phyloP scores from a whole-genome alignment of 2,113 vertebrate species.

The Thunnus thynnus region DNA sequence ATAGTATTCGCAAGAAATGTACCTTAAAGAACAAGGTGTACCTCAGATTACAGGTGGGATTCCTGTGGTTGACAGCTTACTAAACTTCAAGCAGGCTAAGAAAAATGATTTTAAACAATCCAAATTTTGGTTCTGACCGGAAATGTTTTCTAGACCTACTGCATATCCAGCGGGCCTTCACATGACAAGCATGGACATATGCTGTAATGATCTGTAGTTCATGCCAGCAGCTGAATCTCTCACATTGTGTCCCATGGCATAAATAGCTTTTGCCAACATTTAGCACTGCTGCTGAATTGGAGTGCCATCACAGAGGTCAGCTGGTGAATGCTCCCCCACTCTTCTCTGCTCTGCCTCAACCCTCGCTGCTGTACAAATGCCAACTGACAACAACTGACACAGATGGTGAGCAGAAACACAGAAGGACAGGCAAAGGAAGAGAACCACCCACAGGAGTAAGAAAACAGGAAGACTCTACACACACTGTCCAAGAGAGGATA shows the following conservation, averaged over 20 bases:
- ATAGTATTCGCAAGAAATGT: constrained; percentile 18
- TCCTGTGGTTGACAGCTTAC: constrained; percentile 29
- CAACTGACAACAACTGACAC: constrained; percentile 82
- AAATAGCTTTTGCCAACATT: constrained; percentile 45
- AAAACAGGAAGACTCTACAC: constrained; percentile 84
- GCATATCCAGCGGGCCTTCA: constrained; percentile 31
- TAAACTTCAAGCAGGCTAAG: constrained; percentile 17
- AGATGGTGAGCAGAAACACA: constrained; percentile 83
- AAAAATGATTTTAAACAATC: background rate
- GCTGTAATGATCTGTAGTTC: constrained; percentile 39
- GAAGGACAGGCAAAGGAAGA: constrained; percentile 82
- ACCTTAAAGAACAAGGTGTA: background rate
- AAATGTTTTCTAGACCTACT: constrained; percentile 28
- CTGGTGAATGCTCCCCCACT: constrained; percentile 44
- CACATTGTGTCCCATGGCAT: constrained; percentile 45
- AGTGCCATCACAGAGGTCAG: constrained; percentile 72
- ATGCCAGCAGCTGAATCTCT: constrained; percentile 46
- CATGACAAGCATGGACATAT: constrained; percentile 37
- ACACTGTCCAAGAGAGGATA: constrained; percentile 82
- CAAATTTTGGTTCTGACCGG: background rate
- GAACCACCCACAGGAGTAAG: constrained; percentile 83
- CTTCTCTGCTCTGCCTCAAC: constrained; percentile 82
- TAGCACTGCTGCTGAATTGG: constrained; percentile 61
- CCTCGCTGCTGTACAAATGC: constrained; percentile 81
- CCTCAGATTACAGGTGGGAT: constrained; percentile 4